A percentile compares a stretch with the other conserved stretches of the same genome.
Conservation (phyloP, 2,888 invertebrate genomes). For the Lasius fuliginosus region DNA sequence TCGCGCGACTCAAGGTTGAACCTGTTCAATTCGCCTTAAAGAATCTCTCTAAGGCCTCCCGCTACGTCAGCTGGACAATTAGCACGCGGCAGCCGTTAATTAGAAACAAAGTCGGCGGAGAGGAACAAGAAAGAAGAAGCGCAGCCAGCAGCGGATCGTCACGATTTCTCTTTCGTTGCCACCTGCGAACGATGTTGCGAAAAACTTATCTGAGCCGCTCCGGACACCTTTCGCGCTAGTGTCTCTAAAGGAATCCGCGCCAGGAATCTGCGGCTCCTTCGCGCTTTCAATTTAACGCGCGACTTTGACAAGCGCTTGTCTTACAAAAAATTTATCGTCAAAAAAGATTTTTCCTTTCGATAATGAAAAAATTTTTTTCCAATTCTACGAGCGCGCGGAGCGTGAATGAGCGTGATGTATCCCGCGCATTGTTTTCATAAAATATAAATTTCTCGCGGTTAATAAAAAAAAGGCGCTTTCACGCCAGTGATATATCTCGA, state of each 20-base stretch:
- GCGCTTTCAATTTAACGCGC: neutral
- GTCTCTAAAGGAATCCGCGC: neutral
- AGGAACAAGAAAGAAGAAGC: conserved; percentile 53
- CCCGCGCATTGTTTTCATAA: conserved; percentile 8
- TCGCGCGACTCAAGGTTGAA: conserved; percentile 55
- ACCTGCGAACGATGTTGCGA: conserved; percentile 34
- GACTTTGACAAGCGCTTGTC: neutral
- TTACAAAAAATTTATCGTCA: neutral
- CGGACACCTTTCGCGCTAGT: neutral
- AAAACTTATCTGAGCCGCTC: conserved; percentile 1
- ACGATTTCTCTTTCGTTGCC: conserved; percentile 64
- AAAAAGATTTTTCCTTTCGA: neutral
- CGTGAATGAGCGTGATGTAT: neutral
- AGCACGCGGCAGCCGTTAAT: conserved; percentile 76
- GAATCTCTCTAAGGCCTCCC: conserved; percentile 69
- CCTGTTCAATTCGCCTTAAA: conserved; percentile 62
- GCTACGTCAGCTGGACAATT: conserved; percentile 74
- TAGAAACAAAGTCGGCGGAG: conserved; percentile 72
- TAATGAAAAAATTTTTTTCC: neutral
- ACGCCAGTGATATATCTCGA: conserved; percentile 10
- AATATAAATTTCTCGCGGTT: conserved; percentile 11
- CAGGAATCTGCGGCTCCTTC: neutral
- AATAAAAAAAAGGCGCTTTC: conserved; percentile 33
- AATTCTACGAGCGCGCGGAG: neutral
- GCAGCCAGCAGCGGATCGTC: conserved; percentile 22